Percentiles rank a stretch among this genome's conserved stretches.
Conservation (phyloP, 2,888 invertebrate genomes). For the Diachrysia chrysitis region DNA sequence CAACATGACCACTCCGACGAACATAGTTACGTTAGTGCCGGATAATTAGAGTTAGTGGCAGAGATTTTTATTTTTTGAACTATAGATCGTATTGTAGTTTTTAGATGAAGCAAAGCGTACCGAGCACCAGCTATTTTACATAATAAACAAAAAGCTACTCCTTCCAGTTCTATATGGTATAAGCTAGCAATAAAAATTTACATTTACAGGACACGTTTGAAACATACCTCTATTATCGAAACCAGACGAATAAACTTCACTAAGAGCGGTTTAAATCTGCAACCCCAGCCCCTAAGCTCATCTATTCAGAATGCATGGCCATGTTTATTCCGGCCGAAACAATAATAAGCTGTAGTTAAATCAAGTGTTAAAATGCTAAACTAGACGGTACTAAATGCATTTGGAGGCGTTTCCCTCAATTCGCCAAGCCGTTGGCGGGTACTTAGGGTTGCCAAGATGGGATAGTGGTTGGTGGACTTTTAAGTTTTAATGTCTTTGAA, state of each 20-base stretch:
- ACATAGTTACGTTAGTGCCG: too few relatives aligned
- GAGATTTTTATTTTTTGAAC: too few relatives aligned
- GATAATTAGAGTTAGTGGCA: too few relatives aligned
- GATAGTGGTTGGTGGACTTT: slow-evolving; percentile 29
- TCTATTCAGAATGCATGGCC: slow-evolving; percentile 41
- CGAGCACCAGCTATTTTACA: too few relatives aligned
- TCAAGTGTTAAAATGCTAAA: slow-evolving; percentile 66
- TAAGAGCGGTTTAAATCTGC: not conserved
- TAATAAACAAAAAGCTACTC: too few relatives aligned
- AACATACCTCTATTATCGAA: not conserved
- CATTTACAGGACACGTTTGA: not conserved
- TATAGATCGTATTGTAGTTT: too few relatives aligned
- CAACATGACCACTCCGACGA: too few relatives aligned
- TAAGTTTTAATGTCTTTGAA: slow-evolving; percentile 36
- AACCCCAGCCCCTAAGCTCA: slow-evolving; percentile 1
- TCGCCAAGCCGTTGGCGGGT: slow-evolving; percentile 69
- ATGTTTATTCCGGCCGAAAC: slow-evolving; percentile 52
- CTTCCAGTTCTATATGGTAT: too few relatives aligned
- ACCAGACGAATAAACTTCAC: not conserved
- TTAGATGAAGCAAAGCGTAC: too few relatives aligned
- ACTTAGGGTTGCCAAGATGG: slow-evolving; percentile 53
- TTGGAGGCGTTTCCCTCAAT: slow-evolving; percentile 70
- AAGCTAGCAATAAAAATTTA: not conserved
- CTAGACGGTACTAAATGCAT: slow-evolving; percentile 74
- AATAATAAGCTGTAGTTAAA: slow-evolving; percentile 63